Conservation (phyloP, 2,888 invertebrate genomes). For the Nomada fabriciana region DNA sequence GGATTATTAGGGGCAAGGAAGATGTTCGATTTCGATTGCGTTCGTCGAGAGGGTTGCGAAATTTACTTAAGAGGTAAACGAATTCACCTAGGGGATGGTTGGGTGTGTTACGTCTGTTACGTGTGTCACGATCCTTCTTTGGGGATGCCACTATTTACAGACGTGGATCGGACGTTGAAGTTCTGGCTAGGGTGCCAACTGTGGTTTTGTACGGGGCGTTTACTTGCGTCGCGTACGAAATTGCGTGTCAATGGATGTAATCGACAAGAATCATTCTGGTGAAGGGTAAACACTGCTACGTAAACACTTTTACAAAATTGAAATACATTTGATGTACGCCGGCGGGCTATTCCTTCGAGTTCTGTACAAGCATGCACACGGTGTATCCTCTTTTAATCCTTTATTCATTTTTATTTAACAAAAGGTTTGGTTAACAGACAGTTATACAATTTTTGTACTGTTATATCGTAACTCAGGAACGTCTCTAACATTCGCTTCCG, state of each 20-base stretch:
- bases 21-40: constrained; percentile 5
- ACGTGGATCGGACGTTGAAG: constrained; percentile 27
- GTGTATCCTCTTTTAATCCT: too few relatives aligned
- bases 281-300: too few relatives aligned
- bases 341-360: too few relatives aligned
- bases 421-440: too few relatives aligned
- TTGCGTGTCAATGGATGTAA: constrained; percentile 4
- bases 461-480: too few relatives aligned
- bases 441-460: too few relatives aligned
- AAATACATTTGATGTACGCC: too few relatives aligned
- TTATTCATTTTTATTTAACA: too few relatives aligned
- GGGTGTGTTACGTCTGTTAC: constrained; percentile 11
- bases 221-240: constrained; percentile 10
- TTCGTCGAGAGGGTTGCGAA: not conserved
- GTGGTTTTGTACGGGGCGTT: constrained; percentile 10
- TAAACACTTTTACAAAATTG: too few relatives aligned
- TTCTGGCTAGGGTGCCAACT: constrained; percentile 11
- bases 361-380: too few relatives aligned
- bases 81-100: not conserved
- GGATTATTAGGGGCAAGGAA: not conserved
- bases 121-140: constrained; percentile 7
- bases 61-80: constrained; percentile 39
- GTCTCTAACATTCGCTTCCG: too few relatives aligned
- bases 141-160: constrained; percentile 14
- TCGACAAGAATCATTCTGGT: not conserved